Evolutionary conservation across 2,888 invertebrate species (phyloP), one percentile per base, ranked within the genome.

Genomic region (Polydesmus complanatus): DNA sequence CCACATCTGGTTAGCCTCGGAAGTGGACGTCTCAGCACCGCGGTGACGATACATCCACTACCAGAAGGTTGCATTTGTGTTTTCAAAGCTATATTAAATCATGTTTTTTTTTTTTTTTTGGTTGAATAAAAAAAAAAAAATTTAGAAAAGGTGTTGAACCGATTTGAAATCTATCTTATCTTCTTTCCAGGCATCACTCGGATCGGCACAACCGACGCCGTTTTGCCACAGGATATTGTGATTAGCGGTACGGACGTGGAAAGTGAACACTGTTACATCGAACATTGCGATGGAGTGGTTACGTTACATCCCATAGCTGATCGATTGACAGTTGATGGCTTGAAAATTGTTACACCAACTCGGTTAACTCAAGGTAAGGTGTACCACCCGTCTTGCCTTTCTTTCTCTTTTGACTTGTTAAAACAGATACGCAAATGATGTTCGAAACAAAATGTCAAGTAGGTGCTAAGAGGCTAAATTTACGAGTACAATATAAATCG

Each of bases 1-100:
- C 92, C 92, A 49, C 92, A 93, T 77, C 81, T 92, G 73, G 90
- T 93, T 71, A 91, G 90, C 75, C 81, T 91, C 71, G 92, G 92
- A 65, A 88, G 90, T 66, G 91, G 90, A 63, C 79, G 92, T 65
- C 80, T 92, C 64, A 91, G 90, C 74, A 91, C 91, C 47, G 88
- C 90, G n/a, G 88, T 92, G 69, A 92, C 92, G 37, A 79, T 92
- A 67, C 88, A 91, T 75, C 90, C 91, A 67, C 81, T 93, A 70
- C 87, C 88, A 68, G 85, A 86, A 82, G 92, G 92, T 92, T 73
- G 73, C 8, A 1, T 37, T 57, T 57, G 23, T 54, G 23, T 19
- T 21, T 37, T 19, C 22, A n/a, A 56, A 56, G 37, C 27, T 18
- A 25, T 18, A 2, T 26, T 23, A n/a, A n/a, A n/a, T n/a, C n/a